These are phyloP conservation scores for Brachyistius frenatus DNA, from an alignment of 2,113 vertebrate species.

Conservation along the genomic window DNA sequence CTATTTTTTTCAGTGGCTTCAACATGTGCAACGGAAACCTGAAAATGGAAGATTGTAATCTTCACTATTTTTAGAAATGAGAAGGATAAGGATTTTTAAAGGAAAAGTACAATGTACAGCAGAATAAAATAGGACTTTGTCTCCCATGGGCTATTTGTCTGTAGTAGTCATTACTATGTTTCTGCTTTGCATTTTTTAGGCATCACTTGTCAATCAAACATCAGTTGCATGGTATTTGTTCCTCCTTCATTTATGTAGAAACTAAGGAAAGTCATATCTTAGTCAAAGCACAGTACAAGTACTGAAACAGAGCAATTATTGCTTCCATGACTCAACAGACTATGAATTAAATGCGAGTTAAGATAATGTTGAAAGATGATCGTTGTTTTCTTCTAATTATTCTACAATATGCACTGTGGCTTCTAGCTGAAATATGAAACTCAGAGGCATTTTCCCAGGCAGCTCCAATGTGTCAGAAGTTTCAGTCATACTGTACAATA, in stretches of 20 bases:
- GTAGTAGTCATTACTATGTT: not conserved
- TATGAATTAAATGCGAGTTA: too few species aligned
- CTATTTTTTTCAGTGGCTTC: constrained; percentile 10
- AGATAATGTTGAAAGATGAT: too few species aligned
- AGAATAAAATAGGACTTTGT: not conserved
- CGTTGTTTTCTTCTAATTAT: too few species aligned
- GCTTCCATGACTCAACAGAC: too few species aligned
- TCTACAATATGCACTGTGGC: too few species aligned
- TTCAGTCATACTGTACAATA: too few species aligned
- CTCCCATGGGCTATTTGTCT: not conserved
- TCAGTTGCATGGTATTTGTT: not conserved
- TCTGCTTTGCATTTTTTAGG: not conserved
- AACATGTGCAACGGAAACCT: not conserved
- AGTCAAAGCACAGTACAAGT: too few species aligned
- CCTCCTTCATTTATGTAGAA: not conserved
- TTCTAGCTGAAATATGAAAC: too few species aligned
- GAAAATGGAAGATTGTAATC: constrained; percentile 16
- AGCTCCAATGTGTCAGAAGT: too few species aligned
- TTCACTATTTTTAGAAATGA: not conserved
- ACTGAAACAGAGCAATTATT: too few species aligned
- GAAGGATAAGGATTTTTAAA: not conserved
- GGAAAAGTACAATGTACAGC: not conserved
- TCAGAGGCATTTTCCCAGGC: too few species aligned
- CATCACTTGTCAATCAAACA: not conserved
- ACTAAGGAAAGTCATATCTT: not conserved